Conservation (phyloP, 2,113 vertebrate genomes). For the Ciconia boyciana region DNA sequence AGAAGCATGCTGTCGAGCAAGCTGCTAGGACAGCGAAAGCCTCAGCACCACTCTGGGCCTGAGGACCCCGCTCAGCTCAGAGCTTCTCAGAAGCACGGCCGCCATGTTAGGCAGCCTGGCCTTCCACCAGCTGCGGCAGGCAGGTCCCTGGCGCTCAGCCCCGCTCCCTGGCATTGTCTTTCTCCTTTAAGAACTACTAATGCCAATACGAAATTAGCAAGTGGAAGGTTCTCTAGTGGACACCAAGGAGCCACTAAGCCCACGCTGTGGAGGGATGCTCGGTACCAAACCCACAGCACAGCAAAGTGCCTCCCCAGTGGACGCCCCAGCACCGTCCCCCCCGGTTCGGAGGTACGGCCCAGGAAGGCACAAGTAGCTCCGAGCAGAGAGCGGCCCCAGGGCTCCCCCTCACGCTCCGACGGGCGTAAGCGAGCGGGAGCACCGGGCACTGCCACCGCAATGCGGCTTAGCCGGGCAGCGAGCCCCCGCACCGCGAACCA, state of each 20-base stretch:
- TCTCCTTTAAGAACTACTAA: too few species aligned
- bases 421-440: rapidly evolving
- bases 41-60: rapidly evolving
- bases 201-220: rapidly evolving
- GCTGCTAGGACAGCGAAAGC: rapidly evolving
- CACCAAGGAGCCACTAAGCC: too few species aligned
- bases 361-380: rapidly evolving
- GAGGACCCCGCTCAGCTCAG: rapidly evolving
- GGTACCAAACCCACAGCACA: rapidly evolving
- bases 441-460: neutral
- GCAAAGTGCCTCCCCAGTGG: rapidly evolving
- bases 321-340: rapidly evolving
- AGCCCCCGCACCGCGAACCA: neutral
- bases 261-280: rapidly evolving
- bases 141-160: rapidly evolving
- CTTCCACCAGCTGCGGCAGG: too few species aligned
- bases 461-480: too few species aligned
- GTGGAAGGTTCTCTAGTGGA: rapidly evolving
- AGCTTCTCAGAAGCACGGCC: rapidly evolving
- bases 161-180: rapidly evolving
- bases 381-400: rapidly evolving
- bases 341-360: neutral
- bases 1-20: rapidly evolving
- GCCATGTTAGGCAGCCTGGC: rapidly evolving
- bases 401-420: too few species aligned